Percentiles rank a stretch among this genome's conserved stretches.
phyloP scores from a whole-genome alignment of 2,113 vertebrate genomes.

The Cyphomyrus plagiostoma region DNA sequence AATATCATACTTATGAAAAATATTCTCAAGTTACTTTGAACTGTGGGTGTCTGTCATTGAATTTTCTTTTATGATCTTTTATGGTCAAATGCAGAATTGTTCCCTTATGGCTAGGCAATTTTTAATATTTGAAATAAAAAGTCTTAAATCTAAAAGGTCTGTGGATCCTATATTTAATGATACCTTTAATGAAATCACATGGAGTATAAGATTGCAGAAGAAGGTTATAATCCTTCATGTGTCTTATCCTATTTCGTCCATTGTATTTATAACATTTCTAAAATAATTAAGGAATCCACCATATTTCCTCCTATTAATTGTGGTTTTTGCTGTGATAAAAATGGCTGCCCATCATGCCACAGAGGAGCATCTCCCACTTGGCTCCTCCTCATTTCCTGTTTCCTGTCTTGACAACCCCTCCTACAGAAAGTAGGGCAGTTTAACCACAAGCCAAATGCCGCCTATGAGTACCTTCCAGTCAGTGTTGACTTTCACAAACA shows the following conservation, averaged over 20 bases:
- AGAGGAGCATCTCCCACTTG: slow-evolving; percentile 30
- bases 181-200: not conserved
- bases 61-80: not conserved
- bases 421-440: not conserved
- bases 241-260: not conserved
- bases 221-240: not conserved
- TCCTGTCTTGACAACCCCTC: slow-evolving; percentile 29
- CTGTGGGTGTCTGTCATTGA: not conserved
- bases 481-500: not conserved
- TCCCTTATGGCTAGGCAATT: not conserved
- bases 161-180: not conserved
- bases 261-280: not conserved
- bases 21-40: not conserved
- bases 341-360: slow-evolving; percentile 24
- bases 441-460: not conserved
- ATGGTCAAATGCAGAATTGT: not conserved
- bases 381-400: slow-evolving; percentile 37
- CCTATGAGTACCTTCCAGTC: not conserved
- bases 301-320: not conserved
- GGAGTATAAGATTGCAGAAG: not conserved
- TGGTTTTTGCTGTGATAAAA: not conserved
- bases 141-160: not conserved
- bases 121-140: not conserved
- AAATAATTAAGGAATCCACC: not conserved
- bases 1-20: not conserved